phyloP scores from a whole-genome alignment of 2,888 invertebrate genomes.

The Lagria hirta region DNA sequence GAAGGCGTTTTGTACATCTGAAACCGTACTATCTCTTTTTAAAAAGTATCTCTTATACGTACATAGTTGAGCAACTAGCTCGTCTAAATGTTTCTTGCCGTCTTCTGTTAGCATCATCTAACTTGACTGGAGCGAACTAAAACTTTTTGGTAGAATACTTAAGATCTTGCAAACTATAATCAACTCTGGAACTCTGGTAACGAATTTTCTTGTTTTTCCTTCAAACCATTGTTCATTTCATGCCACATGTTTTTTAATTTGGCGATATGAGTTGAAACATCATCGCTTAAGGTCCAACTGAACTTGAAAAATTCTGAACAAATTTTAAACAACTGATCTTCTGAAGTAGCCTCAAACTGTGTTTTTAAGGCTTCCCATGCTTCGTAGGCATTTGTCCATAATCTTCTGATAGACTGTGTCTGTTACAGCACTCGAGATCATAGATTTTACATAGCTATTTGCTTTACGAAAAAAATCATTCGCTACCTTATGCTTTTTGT shows the following conservation, averaged over 20 bases:
- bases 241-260: slow-evolving; percentile 36
- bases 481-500: slow-evolving; percentile 14
- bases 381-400: too few relatives aligned
- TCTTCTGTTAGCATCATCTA: slow-evolving; percentile 39
- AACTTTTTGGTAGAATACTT: slow-evolving; percentile 29
- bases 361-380: slow-evolving; percentile 34
- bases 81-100: too few relatives aligned
- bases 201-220: slow-evolving; percentile 29
- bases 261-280: slow-evolving; percentile 39
- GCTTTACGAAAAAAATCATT: slow-evolving; percentile 38
- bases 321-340: slow-evolving; percentile 44
- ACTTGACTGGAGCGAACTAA: slow-evolving; percentile 21
- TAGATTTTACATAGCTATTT: slow-evolving; percentile 44
- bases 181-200: slow-evolving; percentile 34
- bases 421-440: too few relatives aligned
- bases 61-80: slow-evolving; percentile 32
- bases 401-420: slow-evolving; percentile 44
- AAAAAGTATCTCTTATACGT: slow-evolving; percentile 32
- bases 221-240: slow-evolving; percentile 33
- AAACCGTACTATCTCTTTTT: slow-evolving; percentile 10
- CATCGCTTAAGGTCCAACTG: slow-evolving; percentile 38
- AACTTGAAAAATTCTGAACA: slow-evolving; percentile 43
- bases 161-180: slow-evolving; percentile 36
- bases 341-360: slow-evolving; percentile 40
- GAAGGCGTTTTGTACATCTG: slow-evolving; percentile 26